Conservation (phyloP, 2,113 vertebrate genomes). For the Halichoerus grypus region DNA sequence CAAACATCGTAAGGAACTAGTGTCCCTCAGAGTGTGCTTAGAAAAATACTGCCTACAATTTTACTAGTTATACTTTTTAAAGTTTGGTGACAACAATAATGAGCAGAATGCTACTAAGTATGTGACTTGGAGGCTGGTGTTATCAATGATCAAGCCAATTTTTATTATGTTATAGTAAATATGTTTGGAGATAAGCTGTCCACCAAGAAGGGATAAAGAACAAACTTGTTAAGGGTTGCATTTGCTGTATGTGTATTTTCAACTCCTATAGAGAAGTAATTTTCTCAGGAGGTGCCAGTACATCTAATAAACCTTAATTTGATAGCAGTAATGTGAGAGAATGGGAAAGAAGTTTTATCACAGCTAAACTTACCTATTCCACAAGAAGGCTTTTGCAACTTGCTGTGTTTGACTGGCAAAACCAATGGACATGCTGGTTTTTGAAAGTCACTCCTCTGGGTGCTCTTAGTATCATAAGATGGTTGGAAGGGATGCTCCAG, state of each 20-base stretch:
- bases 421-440: conserved; percentile 47
- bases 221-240: neutral
- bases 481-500: neutral
- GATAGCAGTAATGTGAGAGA: neutral
- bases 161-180: neutral
- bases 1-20: neutral
- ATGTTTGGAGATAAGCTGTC: neutral
- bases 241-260: neutral
- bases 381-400: conserved; percentile 66
- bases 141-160: neutral
- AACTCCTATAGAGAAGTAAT: neutral
- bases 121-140: neutral
- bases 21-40: neutral
- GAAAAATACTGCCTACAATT: neutral
- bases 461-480: conserved; percentile 81
- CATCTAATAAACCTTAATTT: conserved; percentile 11
- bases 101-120: neutral
- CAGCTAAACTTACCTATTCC: conserved; percentile 84
- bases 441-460: conserved; percentile 83
- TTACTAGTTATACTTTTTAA: conserved; percentile 4
- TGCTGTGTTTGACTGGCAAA: conserved; percentile 71
- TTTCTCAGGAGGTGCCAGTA: neutral
- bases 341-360: neutral
- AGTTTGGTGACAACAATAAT: conserved; percentile 9
- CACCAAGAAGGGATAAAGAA: neutral